Evolutionary conservation across 2,113 vertebrate genomes (phyloP), one percentile per base, ranked within the genome.

Genomic region (Noctilio leporinus): DNA sequence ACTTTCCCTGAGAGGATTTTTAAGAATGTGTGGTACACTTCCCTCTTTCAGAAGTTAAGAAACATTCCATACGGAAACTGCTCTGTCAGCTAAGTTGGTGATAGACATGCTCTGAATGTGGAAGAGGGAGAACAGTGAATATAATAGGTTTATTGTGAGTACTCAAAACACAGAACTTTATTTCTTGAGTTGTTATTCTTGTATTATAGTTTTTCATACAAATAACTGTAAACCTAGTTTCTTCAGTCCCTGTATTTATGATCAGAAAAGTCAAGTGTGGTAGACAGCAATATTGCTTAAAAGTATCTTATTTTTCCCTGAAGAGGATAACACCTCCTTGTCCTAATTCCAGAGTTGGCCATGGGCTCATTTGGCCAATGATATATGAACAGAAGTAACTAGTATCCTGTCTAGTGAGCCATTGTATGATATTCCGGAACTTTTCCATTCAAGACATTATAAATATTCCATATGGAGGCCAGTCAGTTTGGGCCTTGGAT

Each of bases 361-460:
- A 15, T 0, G 12, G 19, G 51, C 16, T 95, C 35, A 57, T n/a
- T 7, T 64, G 22, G 4, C 28, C 12, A 35, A 43, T n/a, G 57
- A 19, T 10, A 17, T n/a, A 2, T 62, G 82, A 75, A 12, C 12
- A 84, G 49, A 80, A 91, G 59, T 55, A 24, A 24, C 53, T 24
- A 51, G 5, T 72, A 38, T 84, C 1, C 11, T 33, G 55, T 16
- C 17, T 69, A 47, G 10, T 40, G 57, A 81, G 10, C 45, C 59
- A 45, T 4, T 5, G 3, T 14, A 5, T 1, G 6, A 5, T 78
- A 20, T 38, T 24, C 3, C 2, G 33, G 8, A 38, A 8, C 38
- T 81, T 86, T 30, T 12, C 11, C 81, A 17, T 38, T 51, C n/a
- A 4, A 40, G n/a, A 53, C 57, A n/a, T 12, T 22, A 15, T 28